A percentile compares a stretch with the other conserved stretches of the same genome.
Evolutionary conservation across 2,113 vertebrate species (phyloP).

Genomic region (Arizona elegans): DNA sequence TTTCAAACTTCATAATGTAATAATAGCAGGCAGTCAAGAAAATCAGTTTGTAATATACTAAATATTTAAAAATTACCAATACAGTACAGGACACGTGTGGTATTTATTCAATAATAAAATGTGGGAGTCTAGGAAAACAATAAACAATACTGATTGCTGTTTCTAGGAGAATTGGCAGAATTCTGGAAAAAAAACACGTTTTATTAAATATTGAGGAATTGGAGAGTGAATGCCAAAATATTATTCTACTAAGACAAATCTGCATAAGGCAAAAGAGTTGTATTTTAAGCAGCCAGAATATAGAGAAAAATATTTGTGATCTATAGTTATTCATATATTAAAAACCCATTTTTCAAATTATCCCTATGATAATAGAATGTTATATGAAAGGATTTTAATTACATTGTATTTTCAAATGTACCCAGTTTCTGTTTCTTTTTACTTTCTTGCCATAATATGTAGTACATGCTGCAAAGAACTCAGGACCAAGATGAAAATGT

Average conservation of each 20-base stretch:
- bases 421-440: slow-evolving; percentile 6
- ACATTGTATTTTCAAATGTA: background rate
- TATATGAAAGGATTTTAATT: background rate
- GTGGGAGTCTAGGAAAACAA: background rate
- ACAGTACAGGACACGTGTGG: background rate
- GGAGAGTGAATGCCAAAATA: background rate
- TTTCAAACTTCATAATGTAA: background rate
- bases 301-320: background rate
- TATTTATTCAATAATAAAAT: background rate
- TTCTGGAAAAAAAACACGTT: background rate
- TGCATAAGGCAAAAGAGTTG: background rate
- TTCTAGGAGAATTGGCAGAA: background rate
- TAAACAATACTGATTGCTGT: background rate
- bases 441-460: slow-evolving; percentile 23
- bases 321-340: background rate
- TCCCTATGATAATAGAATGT: background rate
- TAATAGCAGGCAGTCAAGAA: background rate
- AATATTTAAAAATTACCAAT: background rate
- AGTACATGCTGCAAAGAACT: slow-evolving; percentile 97
- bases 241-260: background rate
- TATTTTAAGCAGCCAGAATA: background rate
- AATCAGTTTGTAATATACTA: slow-evolving; percentile 1
- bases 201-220: background rate
- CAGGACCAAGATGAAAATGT: slow-evolving; percentile 98
- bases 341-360: background rate